Evolutionary conservation across 2,888 invertebrate genomes (phyloP), one percentile per base, ranked within the genome.

Genomic region (Nesidiocoris tenuis): DNA sequence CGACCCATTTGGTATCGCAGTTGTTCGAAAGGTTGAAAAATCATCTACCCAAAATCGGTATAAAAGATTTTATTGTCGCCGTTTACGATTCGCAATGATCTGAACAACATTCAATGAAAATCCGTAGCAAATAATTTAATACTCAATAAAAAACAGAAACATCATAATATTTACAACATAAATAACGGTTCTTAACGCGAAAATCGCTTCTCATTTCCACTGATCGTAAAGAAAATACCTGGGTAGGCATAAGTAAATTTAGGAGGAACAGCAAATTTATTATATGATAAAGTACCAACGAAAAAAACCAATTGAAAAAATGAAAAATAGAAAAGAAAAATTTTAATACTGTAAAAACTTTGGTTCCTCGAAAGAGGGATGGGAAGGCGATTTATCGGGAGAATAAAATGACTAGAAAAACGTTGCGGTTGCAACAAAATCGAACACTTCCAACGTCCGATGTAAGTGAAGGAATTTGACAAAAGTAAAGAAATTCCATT

Each of bases 271-370:
- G 39, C 12, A 12, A 39, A 39, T 39, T 39, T 39, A n/a, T n/a
- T n/a, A 39, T 39, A 39, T 12, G 12, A 39, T 39, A 39, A 39
- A 39, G 12, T 7, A 39, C 3, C 39, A 12, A 39, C 39, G 12
- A 39, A 39, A 7, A 7, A 3, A 12, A 39, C 12, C 3, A 39
- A 39, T 39, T 39, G 12, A 39, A 7, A 39, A 39, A 39, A 39
- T 39, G 12, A 39, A 39, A 39, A 39, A 39, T 39, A 7, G 12
- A 7, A 39, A 12, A 3, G 39, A 7, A 39, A 39, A 39, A 19
- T 19, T 70, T 70, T 59, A 70, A 70, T 70, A 70, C 70, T 70
- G 70, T 39, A 70, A 25, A 57, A 54, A 70, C 70, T 70, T 59
- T 70, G 70, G 70, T 59, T 59, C 61, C 70, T 70, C 70, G 23